Base-by-base conservation (phyloP, 2,797 vertebrate genomes). In the Ara ararauna region DNA sequence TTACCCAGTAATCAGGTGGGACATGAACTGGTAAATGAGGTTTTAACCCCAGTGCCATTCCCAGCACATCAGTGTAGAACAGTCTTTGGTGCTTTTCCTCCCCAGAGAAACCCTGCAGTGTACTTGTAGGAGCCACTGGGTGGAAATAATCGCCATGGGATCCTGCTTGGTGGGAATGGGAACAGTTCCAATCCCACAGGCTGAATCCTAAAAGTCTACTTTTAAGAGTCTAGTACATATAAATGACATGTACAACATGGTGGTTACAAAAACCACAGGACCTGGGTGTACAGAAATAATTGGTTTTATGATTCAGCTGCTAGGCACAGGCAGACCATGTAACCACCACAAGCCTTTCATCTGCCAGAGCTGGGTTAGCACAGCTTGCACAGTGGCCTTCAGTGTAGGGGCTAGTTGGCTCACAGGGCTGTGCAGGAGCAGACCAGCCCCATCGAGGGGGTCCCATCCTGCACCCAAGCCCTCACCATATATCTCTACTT, bases 381-480 rank as follows among this genome's bases (percentile, higher is more conserved):
- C 30, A 81, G 30, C 50, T 71, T 40, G n/a, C 30, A 14, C 56
- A 2, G 2, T 67, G 44, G 71, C 38, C 58, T 72, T 58, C 29
- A 38, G 42, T 2, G 7, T 3, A 67, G n/a, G 29, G 29, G 11
- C 54, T 58, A 36, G 27, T 62, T 36, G 53, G 75, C 45, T 79
- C 29, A 19, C 20, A 32, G 34, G 48, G 34, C 47, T 62, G 53
- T 20, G 30, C 29, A 58, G 29, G 50, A 20, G 34, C 64, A 75
- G 45, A 65, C 5, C 38, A 42, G 40, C 38, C 53, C n/a, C 72
- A 56, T 7, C 1, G 2, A 0, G 7, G 2, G 2, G 2, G 16
- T 75, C 36, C 53, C 9, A 13, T 30, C n/a, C 72, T 67, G 54
- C 22, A 50, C 11, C 23, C 34, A 47, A 34, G 27, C 48, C 22